Conservation (phyloP, 2,113 vertebrate species). For the Pygoscelis antarcticus region DNA sequence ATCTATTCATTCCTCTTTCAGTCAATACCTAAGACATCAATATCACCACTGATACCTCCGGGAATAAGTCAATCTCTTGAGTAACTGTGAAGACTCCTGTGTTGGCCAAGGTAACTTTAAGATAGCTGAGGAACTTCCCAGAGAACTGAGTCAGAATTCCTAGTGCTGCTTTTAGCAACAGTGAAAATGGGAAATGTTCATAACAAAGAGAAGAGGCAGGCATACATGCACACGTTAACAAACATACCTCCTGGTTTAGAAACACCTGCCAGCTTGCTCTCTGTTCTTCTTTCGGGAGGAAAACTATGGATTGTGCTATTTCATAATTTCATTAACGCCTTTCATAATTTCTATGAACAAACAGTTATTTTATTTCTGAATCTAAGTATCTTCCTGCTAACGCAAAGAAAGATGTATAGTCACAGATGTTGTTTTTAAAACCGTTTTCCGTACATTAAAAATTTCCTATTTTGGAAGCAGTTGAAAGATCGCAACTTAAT, state of each 20-base stretch:
- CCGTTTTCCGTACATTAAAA: not conserved
- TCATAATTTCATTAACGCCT: not conserved
- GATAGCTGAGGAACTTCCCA: not conserved
- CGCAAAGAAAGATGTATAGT: not conserved
- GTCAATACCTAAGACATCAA: not conserved
- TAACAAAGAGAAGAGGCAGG: not conserved
- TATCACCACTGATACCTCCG: not conserved
- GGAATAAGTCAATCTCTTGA: not conserved
- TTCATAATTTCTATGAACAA: not conserved
- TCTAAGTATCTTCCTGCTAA: not conserved
- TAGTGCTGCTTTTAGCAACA: not conserved
- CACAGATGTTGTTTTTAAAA: not conserved
- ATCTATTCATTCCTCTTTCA: not conserved
- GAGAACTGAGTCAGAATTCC: not conserved
- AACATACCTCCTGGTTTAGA: not conserved
- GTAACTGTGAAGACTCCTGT: not conserved
- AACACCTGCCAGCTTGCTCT: not conserved
- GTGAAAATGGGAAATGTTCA: not conserved
- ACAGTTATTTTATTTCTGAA: not conserved
- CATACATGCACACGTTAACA: not conserved
- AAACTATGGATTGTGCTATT: not conserved
- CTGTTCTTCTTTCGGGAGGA: not conserved
- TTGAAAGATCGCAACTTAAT: not conserved
- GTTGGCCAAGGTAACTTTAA: not conserved
- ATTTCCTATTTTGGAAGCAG: not conserved